Conservation (phyloP, 2,113 vertebrate species). For the Microtus montanus region DNA sequence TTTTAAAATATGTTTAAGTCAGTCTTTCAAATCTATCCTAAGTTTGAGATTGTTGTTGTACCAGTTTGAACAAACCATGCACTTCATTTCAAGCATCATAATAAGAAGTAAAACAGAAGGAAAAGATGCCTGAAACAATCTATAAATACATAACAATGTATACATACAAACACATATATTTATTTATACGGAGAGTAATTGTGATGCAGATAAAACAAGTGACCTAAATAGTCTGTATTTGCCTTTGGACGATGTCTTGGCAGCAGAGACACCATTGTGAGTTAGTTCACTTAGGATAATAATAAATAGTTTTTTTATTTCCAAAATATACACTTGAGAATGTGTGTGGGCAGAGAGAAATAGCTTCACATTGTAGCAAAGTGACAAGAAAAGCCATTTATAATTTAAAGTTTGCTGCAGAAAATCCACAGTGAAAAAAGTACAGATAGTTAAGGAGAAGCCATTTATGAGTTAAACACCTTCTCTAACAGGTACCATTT, state of each 20-base stretch:
- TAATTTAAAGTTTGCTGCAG: slow-evolving; percentile 23
- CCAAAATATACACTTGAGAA: slow-evolving; percentile 57
- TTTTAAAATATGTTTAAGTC: neutral
- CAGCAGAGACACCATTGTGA: slow-evolving; percentile 48
- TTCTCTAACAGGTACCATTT: neutral
- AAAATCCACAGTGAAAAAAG: slow-evolving; percentile 33
- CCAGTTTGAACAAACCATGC: neutral
- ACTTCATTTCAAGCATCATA: neutral
- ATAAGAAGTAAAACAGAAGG: slow-evolving; percentile 36
- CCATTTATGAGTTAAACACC: neutral
- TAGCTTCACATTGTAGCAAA: neutral
- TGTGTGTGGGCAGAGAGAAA: slow-evolving; percentile 48
- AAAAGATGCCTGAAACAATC: neutral
- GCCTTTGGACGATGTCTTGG: slow-evolving; percentile 49
- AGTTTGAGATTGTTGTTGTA: neutral
- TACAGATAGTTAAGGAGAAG: neutral
- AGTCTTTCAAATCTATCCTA: slow-evolving; percentile 34
- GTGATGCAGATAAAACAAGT: neutral
- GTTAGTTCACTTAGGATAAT: slow-evolving; percentile 54
- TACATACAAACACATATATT: no score
- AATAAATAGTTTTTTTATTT: slow-evolving; percentile 65
- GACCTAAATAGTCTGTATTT: slow-evolving; percentile 55
- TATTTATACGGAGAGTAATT: neutral
- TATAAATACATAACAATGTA: neutral
- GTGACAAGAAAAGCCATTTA: slow-evolving; percentile 35